These are phyloP conservation scores for Rhipidura dahli DNA, from an alignment of 2,113 vertebrate genomes.

Conservation along the genomic window DNA sequence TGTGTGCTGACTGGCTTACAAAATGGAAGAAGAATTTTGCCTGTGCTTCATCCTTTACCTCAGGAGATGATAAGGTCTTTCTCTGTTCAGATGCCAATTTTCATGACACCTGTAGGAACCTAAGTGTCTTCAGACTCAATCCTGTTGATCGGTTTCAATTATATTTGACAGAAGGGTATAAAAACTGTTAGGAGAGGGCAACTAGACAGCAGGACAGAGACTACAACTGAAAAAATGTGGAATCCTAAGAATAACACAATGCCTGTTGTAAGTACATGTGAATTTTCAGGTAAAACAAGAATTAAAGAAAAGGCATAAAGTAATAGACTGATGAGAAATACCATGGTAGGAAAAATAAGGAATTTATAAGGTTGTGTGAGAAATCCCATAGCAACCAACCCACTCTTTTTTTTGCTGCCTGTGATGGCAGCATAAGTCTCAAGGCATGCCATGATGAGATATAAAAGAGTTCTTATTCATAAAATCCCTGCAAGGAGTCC, in stretches of 20 bases:
- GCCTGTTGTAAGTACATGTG: not conserved
- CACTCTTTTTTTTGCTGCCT: not conserved
- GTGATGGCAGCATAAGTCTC: not conserved
- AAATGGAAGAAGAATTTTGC: not conserved
- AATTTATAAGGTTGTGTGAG: not conserved
- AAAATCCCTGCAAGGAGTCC: not conserved
- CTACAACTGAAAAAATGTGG: not conserved
- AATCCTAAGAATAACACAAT: not conserved
- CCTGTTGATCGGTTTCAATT: not conserved
- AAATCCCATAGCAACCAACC: not conserved
- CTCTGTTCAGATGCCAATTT: not conserved
- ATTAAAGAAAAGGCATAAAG: not conserved
- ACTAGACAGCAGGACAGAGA: not conserved
- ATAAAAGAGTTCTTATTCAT: not conserved
- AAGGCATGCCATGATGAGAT: not conserved
- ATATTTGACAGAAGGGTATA: not conserved
- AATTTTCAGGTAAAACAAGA: not conserved
- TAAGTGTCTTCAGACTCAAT: not conserved
- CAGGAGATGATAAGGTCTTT: not conserved
- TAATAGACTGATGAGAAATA: not conserved
- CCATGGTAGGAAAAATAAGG: not conserved
- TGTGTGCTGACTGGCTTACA: not conserved
- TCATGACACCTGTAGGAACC: not conserved
- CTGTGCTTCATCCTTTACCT: not conserved
- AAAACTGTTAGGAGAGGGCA: not conserved